These are phyloP conservation scores for Amiota minor DNA, from an alignment of 2,888 invertebrate species.

Conservation along the genomic window DNA sequence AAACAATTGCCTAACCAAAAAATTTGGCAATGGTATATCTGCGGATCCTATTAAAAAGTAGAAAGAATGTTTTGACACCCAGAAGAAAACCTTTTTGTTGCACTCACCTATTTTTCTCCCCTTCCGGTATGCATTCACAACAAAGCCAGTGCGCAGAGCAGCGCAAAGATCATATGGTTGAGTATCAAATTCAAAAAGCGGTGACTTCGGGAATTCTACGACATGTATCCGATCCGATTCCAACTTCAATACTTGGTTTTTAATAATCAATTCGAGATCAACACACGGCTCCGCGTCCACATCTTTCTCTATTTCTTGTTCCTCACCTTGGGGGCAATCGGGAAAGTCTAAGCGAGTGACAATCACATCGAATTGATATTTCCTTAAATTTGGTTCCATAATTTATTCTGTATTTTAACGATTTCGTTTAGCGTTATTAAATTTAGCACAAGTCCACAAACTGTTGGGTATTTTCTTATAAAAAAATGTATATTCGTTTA, in stretches of 20 bases:
- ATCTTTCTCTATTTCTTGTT: slow-evolving; percentile 15
- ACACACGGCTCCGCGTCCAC: background rate
- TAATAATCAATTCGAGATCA: slow-evolving; percentile 41
- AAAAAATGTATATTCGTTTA: too few relatives aligned
- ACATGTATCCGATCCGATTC: slow-evolving; percentile 38
- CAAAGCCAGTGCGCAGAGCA: slow-evolving; percentile 41
- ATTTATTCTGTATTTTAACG: background rate
- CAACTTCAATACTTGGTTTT: slow-evolving; percentile 38
- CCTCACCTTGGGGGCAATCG: background rate
- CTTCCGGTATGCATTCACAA: slow-evolving; percentile 36
- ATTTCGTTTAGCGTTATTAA: background rate
- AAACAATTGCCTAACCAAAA: slow-evolving; percentile 50
- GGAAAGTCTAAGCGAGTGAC: slow-evolving; percentile 22
- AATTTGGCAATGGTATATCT: slow-evolving; percentile 43
- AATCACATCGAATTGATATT: slow-evolving; percentile 46
- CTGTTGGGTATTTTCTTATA: too few relatives aligned
- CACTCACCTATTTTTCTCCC: background rate
- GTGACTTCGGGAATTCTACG: slow-evolving; percentile 28
- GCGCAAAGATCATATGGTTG: slow-evolving; percentile 53
- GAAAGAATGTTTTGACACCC: background rate
- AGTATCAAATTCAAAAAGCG: slow-evolving; percentile 40
- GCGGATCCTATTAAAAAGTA: slow-evolving; percentile 47
- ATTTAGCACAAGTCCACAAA: too few relatives aligned
- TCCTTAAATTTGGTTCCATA: slow-evolving; percentile 43
- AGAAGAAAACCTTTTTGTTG: background rate